Conservation (phyloP, 2,888 invertebrate genomes). For the Scaptodrosophila latifasciaeformis region DNA sequence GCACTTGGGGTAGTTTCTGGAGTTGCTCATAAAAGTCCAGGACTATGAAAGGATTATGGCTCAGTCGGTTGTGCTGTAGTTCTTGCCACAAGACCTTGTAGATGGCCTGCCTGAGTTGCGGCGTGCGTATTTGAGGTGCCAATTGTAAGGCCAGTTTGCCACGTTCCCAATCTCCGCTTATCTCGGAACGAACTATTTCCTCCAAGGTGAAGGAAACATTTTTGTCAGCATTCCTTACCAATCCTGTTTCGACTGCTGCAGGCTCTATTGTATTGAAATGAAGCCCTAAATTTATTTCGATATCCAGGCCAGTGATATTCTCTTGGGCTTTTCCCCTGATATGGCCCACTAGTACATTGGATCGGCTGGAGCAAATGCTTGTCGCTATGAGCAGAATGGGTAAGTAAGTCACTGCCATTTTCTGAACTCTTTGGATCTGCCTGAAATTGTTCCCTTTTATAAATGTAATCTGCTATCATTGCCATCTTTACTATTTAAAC, state of each 20-base stretch:
- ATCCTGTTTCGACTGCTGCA: not conserved
- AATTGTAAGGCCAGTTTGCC: constrained; percentile 28
- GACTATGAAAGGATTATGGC: constrained; percentile 44
- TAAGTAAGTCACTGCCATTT: not conserved
- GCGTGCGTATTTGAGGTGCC: constrained; percentile 27
- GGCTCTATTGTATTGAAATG: not conserved
- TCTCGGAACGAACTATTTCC: constrained; percentile 44
- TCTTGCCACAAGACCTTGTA: constrained; percentile 57
- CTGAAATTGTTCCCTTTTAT: not conserved
- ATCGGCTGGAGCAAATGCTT: not conserved
- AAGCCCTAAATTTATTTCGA: too few species aligned
- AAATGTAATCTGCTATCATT: not conserved
- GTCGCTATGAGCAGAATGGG: not conserved
- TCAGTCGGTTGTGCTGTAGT: constrained; percentile 38
- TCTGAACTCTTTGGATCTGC: not conserved
- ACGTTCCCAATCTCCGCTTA: constrained; percentile 49
- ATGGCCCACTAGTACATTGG: not conserved
- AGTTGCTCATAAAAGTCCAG: constrained; percentile 36
- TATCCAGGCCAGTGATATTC: not conserved
- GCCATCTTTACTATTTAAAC: too few species aligned
- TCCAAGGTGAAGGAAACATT: constrained; percentile 23
- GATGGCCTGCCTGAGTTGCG: constrained; percentile 43
- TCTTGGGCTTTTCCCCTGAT: not conserved
- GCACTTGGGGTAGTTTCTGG: constrained; percentile 25
- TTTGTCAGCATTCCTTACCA: not conserved